A percentile compares a stretch with the other conserved stretches of the same genome.
Conservation (phyloP, 1,140 invertebrate species). For the Octopus sinensis region DNA sequence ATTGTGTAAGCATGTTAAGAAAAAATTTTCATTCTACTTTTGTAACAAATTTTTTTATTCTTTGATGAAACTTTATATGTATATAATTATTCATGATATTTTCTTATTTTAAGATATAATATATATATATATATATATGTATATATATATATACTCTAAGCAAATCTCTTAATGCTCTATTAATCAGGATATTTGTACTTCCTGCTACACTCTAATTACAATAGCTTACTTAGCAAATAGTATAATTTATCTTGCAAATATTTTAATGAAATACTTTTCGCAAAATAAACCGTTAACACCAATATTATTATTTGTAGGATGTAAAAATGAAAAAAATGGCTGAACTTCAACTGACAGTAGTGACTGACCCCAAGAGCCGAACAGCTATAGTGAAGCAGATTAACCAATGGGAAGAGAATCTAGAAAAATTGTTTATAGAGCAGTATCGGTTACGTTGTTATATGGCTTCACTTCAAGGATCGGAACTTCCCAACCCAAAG, state of each 20-base stretch:
- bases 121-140: too few relatives aligned
- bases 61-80: too few relatives aligned
- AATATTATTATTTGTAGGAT: constrained; percentile 66
- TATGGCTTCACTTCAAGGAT: constrained; percentile 91
- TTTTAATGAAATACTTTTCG: background rate
- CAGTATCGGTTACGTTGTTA: constrained; percentile 94
- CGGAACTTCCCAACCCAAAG: constrained; percentile 96
- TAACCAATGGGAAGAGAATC: constrained; percentile 91
- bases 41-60: too few relatives aligned
- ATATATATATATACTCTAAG: too few relatives aligned
- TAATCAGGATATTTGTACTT: too few relatives aligned
- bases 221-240: background rate
- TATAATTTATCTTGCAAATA: background rate
- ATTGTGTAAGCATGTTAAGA: too few relatives aligned
- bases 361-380: constrained; percentile 84
- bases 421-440: constrained; percentile 92
- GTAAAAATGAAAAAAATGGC: constrained; percentile 97
- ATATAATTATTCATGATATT: too few relatives aligned
- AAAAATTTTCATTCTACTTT: too few relatives aligned
- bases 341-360: constrained; percentile 90
- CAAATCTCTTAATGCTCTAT: too few relatives aligned
- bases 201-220: background rate
- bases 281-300: too few relatives aligned
- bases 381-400: constrained; percentile 90
- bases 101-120: too few relatives aligned